Evolutionary conservation across 2,888 invertebrate genomes (phyloP), one percentile per base, ranked within the genome.

Genomic region (Bugulina stolonifera): DNA sequence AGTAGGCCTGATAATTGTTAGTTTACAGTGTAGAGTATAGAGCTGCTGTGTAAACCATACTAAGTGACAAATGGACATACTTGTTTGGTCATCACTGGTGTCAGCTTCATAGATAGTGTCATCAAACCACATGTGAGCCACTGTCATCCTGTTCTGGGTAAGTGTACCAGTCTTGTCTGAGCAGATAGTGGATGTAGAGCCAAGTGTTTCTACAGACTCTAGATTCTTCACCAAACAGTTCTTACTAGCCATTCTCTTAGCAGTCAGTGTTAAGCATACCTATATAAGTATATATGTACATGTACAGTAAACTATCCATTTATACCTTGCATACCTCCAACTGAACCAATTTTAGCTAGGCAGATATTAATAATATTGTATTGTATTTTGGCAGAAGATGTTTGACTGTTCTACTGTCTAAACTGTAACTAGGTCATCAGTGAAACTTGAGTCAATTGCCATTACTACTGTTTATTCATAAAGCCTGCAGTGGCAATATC

Each of bases 71-170:
- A n/a, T 23, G 25, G 5, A 54, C 64, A 57, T 69, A 71, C 71
- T 25, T 43, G 69, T 69, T 34, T 71, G 57, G n/a, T 71, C 72
- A 64, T 73, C 69, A 32, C 72, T 71, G 29, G 73, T 73, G 35
- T 73, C 72, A 10, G 73, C 73, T 58, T 69, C 72, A 2, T 70
- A 57, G 5, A 75, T 74, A n/a, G 35, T 25, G 34, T 72, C 72
- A 35, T 73, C 74, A 70, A 74, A 52, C 74, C 74, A 75, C 72
- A 75, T 71, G 69, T 75, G 75, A 35, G 75, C 64, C 25, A 75
- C 75, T 10, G 75, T 75, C 75, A 75, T 75, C 58, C 73, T 54
- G 71, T 75, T 75, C 54, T 72, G 72, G n/a, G 75, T 75, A 23
- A 75, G 64, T 35, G 75, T 75, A 25, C 75, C 75, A 25, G 75